phyloP scores from a whole-genome alignment of 2,797 vertebrate species.

The Acanthurus leucopareius region DNA sequence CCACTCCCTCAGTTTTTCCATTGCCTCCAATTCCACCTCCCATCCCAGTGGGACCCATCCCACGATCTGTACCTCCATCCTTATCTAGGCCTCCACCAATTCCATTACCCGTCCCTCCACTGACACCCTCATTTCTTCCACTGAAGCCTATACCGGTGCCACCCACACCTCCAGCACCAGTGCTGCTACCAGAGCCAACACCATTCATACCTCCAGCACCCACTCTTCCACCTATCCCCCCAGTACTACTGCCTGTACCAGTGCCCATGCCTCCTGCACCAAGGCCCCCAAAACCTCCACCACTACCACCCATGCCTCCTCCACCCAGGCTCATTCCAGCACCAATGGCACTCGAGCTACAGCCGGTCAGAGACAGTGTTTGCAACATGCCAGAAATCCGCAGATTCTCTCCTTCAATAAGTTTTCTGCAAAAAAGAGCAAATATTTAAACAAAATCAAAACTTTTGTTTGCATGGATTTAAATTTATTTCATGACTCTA shows the following conservation, averaged over 20 bases:
- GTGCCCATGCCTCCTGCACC: constrained; percentile 28
- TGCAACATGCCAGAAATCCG: constrained; percentile 80
- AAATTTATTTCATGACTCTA: not conserved
- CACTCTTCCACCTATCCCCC: constrained; percentile 42
- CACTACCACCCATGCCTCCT: constrained; percentile 45
- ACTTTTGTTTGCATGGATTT: not conserved
- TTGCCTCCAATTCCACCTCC: constrained; percentile 24
- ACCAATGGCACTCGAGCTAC: constrained; percentile 57
- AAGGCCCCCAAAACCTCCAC: constrained; percentile 28
- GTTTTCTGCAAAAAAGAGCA: constrained; percentile 75
- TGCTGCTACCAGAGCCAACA: not conserved
- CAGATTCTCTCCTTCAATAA: constrained; percentile 86
- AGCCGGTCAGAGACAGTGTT: constrained; percentile 75
- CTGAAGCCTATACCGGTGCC: constrained; percentile 13
- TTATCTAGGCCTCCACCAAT: constrained; percentile 10
- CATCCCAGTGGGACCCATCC: constrained; percentile 17
- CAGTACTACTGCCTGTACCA: constrained; percentile 30
- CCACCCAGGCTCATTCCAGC: constrained; percentile 65
- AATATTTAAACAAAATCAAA: not conserved
- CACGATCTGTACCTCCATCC: constrained; percentile 24
- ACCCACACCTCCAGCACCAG: constrained; percentile 25
- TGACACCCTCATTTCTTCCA: constrained; percentile 15
- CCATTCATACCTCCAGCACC: not conserved
- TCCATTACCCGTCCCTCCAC: constrained; percentile 8
- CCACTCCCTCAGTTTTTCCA: constrained; percentile 11